Evolutionary conservation across 1,140 invertebrate genomes (phyloP).

Genomic region (Papilio dardanus): DNA sequence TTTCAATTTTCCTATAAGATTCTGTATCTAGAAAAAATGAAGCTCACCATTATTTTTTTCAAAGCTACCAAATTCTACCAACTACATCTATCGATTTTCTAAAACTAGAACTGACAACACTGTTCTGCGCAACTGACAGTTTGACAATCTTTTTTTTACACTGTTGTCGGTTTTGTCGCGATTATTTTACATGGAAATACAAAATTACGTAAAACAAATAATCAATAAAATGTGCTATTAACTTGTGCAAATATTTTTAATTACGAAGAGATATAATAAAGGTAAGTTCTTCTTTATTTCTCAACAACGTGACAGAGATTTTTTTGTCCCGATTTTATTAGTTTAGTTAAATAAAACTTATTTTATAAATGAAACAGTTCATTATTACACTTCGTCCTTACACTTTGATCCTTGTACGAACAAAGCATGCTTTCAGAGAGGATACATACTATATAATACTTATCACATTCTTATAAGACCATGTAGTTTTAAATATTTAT

Average conservation of each 20-base stretch:
- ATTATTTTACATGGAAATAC: not conserved
- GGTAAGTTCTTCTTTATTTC: not conserved
- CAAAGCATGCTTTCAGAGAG: not conserved
- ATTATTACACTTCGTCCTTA: not conserved
- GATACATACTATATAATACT: not conserved
- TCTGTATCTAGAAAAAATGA: not conserved
- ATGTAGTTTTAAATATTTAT: no score
- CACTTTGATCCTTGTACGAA: not conserved
- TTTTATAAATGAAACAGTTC: not conserved
- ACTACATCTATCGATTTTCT: not conserved
- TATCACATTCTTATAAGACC: not conserved
- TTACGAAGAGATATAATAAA: not conserved
- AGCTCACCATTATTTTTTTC: not conserved
- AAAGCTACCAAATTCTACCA: not conserved
- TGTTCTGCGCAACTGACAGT: not conserved
- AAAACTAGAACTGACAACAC: not conserved
- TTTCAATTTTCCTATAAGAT: not conserved
- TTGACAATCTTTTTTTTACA: not conserved
- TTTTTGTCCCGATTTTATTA: not conserved
- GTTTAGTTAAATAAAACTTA: not conserved
- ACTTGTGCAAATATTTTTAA: not conserved
- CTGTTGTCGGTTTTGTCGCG: not conserved
- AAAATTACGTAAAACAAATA: constrained; percentile 13
- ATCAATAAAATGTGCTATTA: not conserved
- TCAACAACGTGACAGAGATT: not conserved